Evolutionary conservation across 2,888 invertebrate genomes (phyloP), one percentile per base, ranked within the genome.

Genomic region (Campoplex capitator): DNA sequence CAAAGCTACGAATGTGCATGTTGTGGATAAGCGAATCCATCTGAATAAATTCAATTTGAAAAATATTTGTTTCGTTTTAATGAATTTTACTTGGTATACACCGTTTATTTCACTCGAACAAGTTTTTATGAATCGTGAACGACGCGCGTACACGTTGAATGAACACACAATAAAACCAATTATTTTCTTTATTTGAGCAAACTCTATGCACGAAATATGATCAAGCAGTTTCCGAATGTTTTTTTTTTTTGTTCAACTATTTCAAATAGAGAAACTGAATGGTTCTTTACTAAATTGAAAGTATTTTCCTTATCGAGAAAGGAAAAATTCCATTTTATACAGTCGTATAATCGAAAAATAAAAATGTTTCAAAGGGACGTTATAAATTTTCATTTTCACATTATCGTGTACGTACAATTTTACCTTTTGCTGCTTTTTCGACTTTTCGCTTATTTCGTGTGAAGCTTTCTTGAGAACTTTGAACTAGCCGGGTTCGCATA

Each of bases 401-500:
- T 54, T 38, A 77, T 77, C 32, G 4, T 16, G 38, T 71, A 23
- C 28, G 54, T 74, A 28, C 45, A 42, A 35, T 68, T 42, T 75
- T 13, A 28, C 45, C 28, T 81, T 11, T 18, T 13, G 48, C 8
- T 54, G 48, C 8, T 54, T 38, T 48, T 32, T n/a, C 54, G 28
- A 28, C 51, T 48, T 45, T 71, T 23, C n/a, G 42, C 18, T 48
- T 82, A 68, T 82, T 68, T 56, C 74, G 74, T 18, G 75, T 16
- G 68, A 67, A 67, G 56, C 54, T 82, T 58, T 35, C 81, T 67
- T 70, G 56, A 68, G 32, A 62, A 80, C 75, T 74, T 74, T 48
- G 42, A 68, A 68, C 56, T 58, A 42, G 48, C 75, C 45, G 45
- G 68, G 67, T 75, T 67, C 67, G 56, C 82, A 38, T 82, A 82